Percentiles rank a stretch among this genome's conserved stretches.
phyloP scores from a whole-genome alignment of 35 echinoderm and acorn worm genomes.

The Apostichopus parvimensis region DNA sequence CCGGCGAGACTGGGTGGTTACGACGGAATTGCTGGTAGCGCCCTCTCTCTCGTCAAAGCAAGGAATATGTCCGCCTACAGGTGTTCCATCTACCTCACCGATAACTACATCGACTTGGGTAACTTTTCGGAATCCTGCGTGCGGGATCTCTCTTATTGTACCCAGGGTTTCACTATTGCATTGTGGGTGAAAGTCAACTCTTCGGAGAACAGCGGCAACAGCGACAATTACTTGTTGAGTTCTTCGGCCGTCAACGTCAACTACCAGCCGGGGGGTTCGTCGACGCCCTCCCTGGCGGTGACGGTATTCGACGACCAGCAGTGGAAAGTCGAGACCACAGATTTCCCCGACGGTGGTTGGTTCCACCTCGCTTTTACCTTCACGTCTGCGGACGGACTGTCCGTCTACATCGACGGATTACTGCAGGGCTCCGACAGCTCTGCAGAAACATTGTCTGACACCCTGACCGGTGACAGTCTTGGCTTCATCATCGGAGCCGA shows the following conservation, averaged over 20 bases:
- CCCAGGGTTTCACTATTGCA: conserved; percentile 63
- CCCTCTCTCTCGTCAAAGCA: conserved; percentile 26
- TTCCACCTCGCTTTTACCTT: conserved; percentile 75
- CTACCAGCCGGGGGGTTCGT: background rate
- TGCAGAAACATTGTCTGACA: background rate
- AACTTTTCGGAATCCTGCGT: conserved; percentile 70
- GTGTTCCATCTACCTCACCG: conserved; percentile 43
- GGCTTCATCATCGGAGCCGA: conserved; percentile 20
- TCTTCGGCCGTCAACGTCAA: conserved; percentile 9
- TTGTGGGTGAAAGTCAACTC: conserved; percentile 59
- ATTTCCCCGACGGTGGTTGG: conserved; percentile 62
- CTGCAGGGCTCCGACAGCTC: background rate
- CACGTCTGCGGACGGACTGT: background rate
- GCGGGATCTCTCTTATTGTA: conserved; percentile 52
- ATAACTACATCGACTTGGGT: conserved; percentile 62
- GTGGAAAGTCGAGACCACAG: background rate
- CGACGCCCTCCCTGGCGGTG: background rate
- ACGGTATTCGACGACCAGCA: background rate
- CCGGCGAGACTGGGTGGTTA: conserved; percentile 41
- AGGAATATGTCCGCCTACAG: conserved; percentile 38
- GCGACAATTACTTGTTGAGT: conserved; percentile 47
- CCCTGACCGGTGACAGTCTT: background rate
- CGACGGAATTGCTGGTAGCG: background rate
- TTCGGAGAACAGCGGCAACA: conserved; percentile 14
- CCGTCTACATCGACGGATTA: conserved; percentile 55